phyloP scores from a whole-genome alignment of 2,888 invertebrate genomes.

The Lasioglossum pauxillum region DNA sequence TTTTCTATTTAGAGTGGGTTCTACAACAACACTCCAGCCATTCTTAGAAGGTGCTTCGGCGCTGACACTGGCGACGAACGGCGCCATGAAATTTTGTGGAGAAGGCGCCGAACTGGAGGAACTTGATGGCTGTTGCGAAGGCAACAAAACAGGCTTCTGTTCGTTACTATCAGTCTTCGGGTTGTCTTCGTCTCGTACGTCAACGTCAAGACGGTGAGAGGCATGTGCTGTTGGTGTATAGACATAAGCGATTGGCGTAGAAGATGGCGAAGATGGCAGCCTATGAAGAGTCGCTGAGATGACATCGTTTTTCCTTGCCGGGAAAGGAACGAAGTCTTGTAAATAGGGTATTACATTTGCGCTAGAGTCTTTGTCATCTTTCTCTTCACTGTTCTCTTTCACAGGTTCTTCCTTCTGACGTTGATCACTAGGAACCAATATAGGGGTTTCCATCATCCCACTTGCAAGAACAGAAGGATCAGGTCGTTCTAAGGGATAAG shows the following conservation, averaged over 20 bases:
- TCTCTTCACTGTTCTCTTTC: slow-evolving; percentile 39
- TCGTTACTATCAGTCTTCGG: slow-evolving; percentile 61
- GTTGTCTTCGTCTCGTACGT: slow-evolving; percentile 45
- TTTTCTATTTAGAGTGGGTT: slow-evolving; percentile 46
- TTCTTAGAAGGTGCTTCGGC: slow-evolving; percentile 86
- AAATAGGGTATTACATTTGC: slow-evolving; percentile 84
- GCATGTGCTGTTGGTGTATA: slow-evolving; percentile 87
- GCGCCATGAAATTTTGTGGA: slow-evolving; percentile 88
- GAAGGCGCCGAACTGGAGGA: slow-evolving; percentile 83
- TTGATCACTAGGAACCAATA: slow-evolving; percentile 82
- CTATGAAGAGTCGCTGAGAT: slow-evolving; percentile 81
- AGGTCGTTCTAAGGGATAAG: slow-evolving; percentile 88
- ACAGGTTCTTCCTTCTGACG: slow-evolving; percentile 60
- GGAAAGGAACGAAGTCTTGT: slow-evolving; percentile 84
- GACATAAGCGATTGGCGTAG: slow-evolving; percentile 88
- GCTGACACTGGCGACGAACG: slow-evolving; percentile 89
- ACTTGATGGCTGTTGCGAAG: slow-evolving; percentile 82
- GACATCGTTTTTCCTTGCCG: slow-evolving; percentile 77
- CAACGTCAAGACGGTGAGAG: slow-evolving; percentile 67
- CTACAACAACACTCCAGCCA: slow-evolving; percentile 86
- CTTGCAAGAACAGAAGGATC: slow-evolving; percentile 84
- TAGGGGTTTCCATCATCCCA: slow-evolving; percentile 81
- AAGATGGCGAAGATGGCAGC: slow-evolving; percentile 79
- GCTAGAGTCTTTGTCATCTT: slow-evolving; percentile 76
- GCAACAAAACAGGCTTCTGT: slow-evolving; percentile 77